Evolutionary conservation across 2,888 invertebrate genomes (phyloP).

Genomic region (Allolobophora icterica): DNA sequence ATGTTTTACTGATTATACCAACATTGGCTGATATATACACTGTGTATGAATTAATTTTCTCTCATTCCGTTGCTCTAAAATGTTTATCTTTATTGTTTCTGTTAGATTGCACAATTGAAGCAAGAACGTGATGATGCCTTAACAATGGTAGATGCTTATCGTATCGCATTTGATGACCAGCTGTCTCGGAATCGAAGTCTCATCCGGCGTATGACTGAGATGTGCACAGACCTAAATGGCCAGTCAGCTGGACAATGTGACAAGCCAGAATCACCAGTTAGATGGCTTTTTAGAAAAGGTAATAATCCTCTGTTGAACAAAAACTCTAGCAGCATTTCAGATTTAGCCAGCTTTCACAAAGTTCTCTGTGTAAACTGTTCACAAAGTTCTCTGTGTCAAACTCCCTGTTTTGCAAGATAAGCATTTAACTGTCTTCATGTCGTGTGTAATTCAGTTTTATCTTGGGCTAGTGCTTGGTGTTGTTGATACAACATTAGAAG

Average conservation of each 20-base stretch:
- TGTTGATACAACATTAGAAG: not conserved
- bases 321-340: not conserved
- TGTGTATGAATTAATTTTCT: not conserved
- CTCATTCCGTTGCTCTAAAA: not conserved
- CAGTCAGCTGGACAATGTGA: not conserved
- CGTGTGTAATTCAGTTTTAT: no score
- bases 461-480: not conserved
- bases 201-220: conserved; percentile 53
- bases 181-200: conserved; percentile 55
- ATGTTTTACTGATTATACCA: not conserved
- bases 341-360: not conserved
- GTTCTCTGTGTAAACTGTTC: not conserved
- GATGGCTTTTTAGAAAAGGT: conserved; percentile 13
- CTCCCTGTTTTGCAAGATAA: no score
- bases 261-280: not conserved
- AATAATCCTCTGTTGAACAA: not conserved
- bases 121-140: conserved; percentile 53
- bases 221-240: conserved; percentile 6
- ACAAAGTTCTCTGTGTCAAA: no score
- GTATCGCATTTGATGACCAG: conserved; percentile 63
- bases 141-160: conserved; percentile 59
- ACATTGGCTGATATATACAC: not conserved
- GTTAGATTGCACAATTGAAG: conserved; percentile 31
- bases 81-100: not conserved
- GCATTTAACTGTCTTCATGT: no score